A percentile compares a stretch with the other conserved stretches of the same genome.
These are phyloP conservation scores for Eupithecia subfuscata DNA, from an alignment of 2,888 invertebrate genomes.

Conservation along the genomic window DNA sequence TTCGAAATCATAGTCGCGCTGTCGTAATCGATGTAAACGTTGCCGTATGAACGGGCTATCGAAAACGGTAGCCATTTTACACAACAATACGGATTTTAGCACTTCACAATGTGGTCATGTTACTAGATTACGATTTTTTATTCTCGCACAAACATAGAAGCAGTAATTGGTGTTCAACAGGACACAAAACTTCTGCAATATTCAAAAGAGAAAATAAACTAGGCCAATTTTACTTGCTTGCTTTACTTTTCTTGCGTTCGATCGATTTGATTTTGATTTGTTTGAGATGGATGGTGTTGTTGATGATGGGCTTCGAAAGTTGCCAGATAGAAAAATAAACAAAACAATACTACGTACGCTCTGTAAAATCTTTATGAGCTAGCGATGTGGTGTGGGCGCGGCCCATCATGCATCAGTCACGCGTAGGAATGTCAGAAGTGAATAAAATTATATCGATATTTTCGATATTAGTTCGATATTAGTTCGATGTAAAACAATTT, in stretches of 20 bases:
- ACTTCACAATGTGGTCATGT: slow-evolving; percentile 51
- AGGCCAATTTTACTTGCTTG: not conserved
- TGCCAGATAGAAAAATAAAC: not conserved
- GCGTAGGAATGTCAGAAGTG: too few relatives aligned
- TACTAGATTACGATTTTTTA: slow-evolving; percentile 12
- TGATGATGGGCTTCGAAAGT: not conserved
- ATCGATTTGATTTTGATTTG: not conserved
- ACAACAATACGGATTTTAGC: slow-evolving; percentile 21
- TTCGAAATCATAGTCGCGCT: slow-evolving; percentile 84
- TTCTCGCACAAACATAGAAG: not conserved
- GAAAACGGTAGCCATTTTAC: slow-evolving; percentile 85
- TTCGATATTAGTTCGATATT: too few relatives aligned
- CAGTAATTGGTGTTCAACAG: not conserved
- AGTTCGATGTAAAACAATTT: too few relatives aligned
- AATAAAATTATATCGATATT: too few relatives aligned
- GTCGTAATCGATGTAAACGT: slow-evolving; percentile 84
- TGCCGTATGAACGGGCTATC: slow-evolving; percentile 85
- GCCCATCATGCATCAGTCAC: too few relatives aligned
- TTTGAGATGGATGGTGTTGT: not conserved
- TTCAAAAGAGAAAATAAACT: not conserved
- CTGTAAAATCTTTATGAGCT: too few relatives aligned
- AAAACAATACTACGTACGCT: too few relatives aligned
- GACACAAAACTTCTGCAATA: not conserved
- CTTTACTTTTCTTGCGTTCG: slow-evolving; percentile 1
- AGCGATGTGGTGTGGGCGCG: too few relatives aligned